Conservation (phyloP, 2,888 invertebrate species). For the Allygus modestus region DNA sequence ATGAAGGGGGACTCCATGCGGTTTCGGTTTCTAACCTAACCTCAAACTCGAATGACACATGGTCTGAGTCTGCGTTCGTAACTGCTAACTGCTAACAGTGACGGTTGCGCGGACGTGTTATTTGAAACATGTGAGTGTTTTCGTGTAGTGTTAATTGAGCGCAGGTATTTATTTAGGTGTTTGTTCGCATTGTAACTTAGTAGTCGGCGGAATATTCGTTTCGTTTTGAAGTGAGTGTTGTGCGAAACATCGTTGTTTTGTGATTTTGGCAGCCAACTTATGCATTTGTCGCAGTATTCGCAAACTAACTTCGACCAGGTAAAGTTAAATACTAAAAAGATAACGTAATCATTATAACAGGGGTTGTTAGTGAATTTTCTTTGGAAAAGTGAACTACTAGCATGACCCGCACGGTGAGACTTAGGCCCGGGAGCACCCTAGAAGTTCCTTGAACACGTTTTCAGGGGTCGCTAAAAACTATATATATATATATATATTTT, state of each 20-base stretch:
- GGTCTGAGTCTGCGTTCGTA: background rate
- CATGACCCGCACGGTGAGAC: too few relatives aligned
- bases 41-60: conserved; percentile 18
- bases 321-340: too few relatives aligned
- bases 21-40: conserved; percentile 17
- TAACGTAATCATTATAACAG: too few relatives aligned
- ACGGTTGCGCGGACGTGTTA: background rate
- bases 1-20: background rate
- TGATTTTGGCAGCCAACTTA: background rate
- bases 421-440: too few relatives aligned
- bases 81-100: background rate
- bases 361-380: too few relatives aligned
- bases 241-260: background rate
- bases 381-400: too few relatives aligned
- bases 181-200: background rate
- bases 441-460: too few relatives aligned
- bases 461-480: too few relatives aligned
- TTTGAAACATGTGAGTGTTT: background rate
- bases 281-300: background rate
- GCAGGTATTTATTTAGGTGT: background rate
- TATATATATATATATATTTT: too few relatives aligned
- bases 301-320: conserved; percentile 1
- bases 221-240: background rate
- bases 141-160: background rate
- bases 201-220: background rate